phyloP scores from a whole-genome alignment of 2,888 invertebrate species.

The Cheilosia soror region DNA sequence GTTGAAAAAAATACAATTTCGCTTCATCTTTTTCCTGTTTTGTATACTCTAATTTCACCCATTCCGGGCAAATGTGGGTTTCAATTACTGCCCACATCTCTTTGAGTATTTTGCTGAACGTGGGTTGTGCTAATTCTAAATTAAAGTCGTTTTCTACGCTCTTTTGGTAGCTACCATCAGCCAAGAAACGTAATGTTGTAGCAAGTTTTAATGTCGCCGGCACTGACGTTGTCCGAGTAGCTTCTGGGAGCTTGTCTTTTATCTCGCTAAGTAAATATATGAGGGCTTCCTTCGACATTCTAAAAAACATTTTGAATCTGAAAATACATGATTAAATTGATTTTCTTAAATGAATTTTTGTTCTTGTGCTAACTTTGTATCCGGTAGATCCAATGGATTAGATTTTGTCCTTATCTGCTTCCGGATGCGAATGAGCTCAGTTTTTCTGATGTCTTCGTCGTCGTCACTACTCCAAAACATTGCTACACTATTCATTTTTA shows the following conservation, averaged over 20 bases:
- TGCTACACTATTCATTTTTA: too few species aligned
- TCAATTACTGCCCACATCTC: slow-evolving; percentile 34
- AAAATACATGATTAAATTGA: neutral
- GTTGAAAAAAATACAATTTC: slow-evolving; percentile 19
- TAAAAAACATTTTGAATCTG: neutral
- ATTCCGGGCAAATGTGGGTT: slow-evolving; percentile 25
- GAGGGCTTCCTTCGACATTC: slow-evolving; percentile 5
- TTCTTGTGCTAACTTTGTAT: neutral
- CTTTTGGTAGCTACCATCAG: slow-evolving; percentile 11
- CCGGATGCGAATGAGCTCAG: neutral
- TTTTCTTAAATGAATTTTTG: too few species aligned
- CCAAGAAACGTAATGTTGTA: slow-evolving; percentile 7
- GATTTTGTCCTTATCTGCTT: neutral
- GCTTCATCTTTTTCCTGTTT: slow-evolving; percentile 17
- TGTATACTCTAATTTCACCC: slow-evolving; percentile 25
- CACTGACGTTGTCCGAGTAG: neutral
- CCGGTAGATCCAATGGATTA: slow-evolving; percentile 6
- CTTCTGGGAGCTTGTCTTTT: slow-evolving; percentile 5
- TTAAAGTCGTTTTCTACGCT: slow-evolving; percentile 22
- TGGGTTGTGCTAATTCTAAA: slow-evolving; percentile 38
- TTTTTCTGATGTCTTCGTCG: too few species aligned
- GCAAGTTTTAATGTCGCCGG: slow-evolving; percentile 13
- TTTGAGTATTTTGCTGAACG: slow-evolving; percentile 23
- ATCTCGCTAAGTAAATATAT: neutral
- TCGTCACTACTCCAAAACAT: too few species aligned